A percentile compares a stretch with the other conserved stretches of the same genome.
Conservation (phyloP, 2,113 vertebrate genomes). For the Syngnathus typhle region DNA sequence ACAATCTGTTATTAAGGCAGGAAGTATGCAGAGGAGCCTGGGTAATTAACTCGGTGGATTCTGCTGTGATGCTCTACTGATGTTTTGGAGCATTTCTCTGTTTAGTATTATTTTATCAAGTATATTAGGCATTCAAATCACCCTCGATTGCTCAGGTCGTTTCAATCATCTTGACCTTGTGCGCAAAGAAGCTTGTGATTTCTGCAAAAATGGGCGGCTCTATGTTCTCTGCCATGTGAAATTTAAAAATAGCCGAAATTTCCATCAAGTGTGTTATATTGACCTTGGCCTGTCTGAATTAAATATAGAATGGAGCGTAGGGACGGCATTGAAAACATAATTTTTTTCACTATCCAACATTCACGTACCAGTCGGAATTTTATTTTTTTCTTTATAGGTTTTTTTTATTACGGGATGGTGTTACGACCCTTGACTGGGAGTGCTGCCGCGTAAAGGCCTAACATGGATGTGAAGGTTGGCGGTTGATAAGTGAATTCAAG, state of each 20-base stretch:
- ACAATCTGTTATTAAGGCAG: constrained; percentile 73
- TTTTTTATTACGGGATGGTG: too few relatives aligned
- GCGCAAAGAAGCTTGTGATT: constrained; percentile 10
- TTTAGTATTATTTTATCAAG: background rate
- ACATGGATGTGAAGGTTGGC: too few relatives aligned
- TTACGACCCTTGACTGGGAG: too few relatives aligned
- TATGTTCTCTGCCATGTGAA: background rate
- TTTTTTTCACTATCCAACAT: background rate
- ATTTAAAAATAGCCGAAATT: background rate
- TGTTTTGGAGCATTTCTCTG: constrained; percentile 1
- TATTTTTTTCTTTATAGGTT: too few relatives aligned
- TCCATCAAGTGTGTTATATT: background rate
- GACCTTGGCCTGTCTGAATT: background rate
- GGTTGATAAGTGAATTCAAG: too few relatives aligned
- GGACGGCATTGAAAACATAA: too few relatives aligned
- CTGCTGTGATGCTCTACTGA: constrained; percentile 9
- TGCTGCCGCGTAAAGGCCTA: too few relatives aligned
- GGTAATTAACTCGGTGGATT: constrained; percentile 45
- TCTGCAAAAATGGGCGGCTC: background rate
- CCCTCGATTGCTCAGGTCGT: constrained; percentile 10
- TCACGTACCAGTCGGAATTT: background rate
- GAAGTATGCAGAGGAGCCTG: constrained; percentile 28
- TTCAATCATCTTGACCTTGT: constrained; percentile 23
- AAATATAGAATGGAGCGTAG: background rate
- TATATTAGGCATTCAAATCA: background rate